Base-by-base conservation (phyloP, 1,140 invertebrate species). In the Myzus persicae region DNA sequence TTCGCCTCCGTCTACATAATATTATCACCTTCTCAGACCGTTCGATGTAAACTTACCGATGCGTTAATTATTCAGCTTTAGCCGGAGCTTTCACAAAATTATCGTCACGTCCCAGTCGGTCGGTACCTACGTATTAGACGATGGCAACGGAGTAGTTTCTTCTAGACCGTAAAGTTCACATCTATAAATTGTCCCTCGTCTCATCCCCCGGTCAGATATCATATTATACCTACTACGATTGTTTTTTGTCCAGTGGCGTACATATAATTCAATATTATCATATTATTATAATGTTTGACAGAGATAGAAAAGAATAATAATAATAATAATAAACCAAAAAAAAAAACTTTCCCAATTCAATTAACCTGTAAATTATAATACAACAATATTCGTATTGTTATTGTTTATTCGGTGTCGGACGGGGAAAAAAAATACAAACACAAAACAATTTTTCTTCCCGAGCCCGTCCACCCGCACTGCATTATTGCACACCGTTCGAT, bases 1-100 rank as follows among this genome's bases (percentile, higher is more conserved):
- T 87, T 46, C 2, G 26, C 6, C 4, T 36, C 5, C 5, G 6
- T 18, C 26, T 42, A 5, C 26, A n/a, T 76, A 76, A 76, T 76
- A n/a, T 76, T n/a, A 76, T 76, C 59, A 85, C 40, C 82, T 82
- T 1, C 36, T 76, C 59, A 76, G n/a, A 24, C 36, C 26, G 36
- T 89, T 38, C 48, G 24, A 38, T 89, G 40, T n/a, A 42, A 59
- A 42, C 38, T 31, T 90, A 67, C 88, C 88, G 88, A 90, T 31
- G 89, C 89, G 89, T 90, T 90, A 90, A 87, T 38, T 82, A 84
- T 46, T 88, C 87, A 36, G 87, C 87, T 88, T 46, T 88, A 54
- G 51, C 38, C 38, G 11, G 51, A 40, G 54, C 24, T 90, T 90
- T 90, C 40, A n/a, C 38, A 44, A 84, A 26, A 40, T 38, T 88